Base-by-base conservation (phyloP, 2,888 invertebrate genomes). In the Xanthorhoe spadicearia region DNA sequence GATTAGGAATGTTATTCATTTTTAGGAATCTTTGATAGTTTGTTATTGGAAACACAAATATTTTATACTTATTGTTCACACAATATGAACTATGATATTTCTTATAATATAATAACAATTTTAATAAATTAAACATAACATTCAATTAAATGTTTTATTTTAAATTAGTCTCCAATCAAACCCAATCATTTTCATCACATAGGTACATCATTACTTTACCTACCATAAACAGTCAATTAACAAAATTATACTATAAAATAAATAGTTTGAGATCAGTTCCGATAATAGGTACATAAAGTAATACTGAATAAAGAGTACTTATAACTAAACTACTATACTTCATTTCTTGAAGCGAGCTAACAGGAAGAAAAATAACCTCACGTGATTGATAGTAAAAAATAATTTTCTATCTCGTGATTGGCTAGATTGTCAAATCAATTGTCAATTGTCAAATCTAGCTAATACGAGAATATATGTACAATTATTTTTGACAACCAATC, bases 81-180 rank as follows among this genome's bases (percentile, higher is more conserved):
- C 68, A 23, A 23, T 23, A 69, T 72, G 66, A 68, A 72, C 65
- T 72, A 68, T 58, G 62, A 67, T 73, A 64, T 72, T 69, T 69
- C 62, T 66, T 63, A 64, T 52, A 64, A 61, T 52, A 49, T 63
- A 65, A 38, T 48, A 43, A 61, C 49, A 66, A 57, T 61, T 64
- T 70, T 75, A 77, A 68, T 75, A 71, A 76, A 72, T 70, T 72
- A 64, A 67, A 57, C 66, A 66, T 61, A 69, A 70, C 49, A 54
- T 52, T 43, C 38, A 43, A 43, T 43, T 43, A 43, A 2, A 13
- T 43, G 38, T 43, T 43, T 43, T 43, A 9, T 43, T 43, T 43
- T 38, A 10, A 43, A 43, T 10, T 32, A 32, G 0, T 7, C 6
- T 32, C 13, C 13, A 43, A 43, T 13, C 13, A 13, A 13, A 43